A percentile compares a stretch with the other conserved stretches of the same genome.
These are phyloP conservation scores for Oryzias celebensis DNA, from an alignment of 2,113 vertebrate genomes.

Conservation along the genomic window DNA sequence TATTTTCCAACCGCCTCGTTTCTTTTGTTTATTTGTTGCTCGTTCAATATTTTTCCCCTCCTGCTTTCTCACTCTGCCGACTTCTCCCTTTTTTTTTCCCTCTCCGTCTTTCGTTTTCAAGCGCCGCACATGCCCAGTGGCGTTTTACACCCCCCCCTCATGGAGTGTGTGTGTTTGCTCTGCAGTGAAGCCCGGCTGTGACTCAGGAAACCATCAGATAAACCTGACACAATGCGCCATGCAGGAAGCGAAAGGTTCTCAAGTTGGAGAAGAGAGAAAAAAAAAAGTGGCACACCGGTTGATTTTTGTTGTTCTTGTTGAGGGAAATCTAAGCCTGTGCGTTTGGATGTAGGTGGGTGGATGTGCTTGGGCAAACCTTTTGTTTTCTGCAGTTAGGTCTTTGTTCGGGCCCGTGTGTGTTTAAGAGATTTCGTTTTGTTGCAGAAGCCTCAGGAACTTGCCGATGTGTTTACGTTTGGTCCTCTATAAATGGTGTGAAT, in stretches of 20 bases:
- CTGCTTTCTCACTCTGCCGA: conserved; percentile 26
- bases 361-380: conserved; percentile 63
- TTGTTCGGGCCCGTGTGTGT: conserved; percentile 37
- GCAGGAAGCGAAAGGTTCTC: conserved; percentile 65
- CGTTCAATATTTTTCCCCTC: conserved; percentile 38
- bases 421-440: conserved; percentile 42
- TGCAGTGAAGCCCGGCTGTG: conserved; percentile 64
- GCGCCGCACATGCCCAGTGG: conserved; percentile 58
- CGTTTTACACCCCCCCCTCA: conserved; percentile 30
- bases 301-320: conserved; percentile 34
- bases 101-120: conserved; percentile 29
- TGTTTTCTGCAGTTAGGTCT: conserved; percentile 50
- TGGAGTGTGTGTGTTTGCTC: conserved; percentile 22
- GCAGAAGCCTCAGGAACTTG: conserved; percentile 46
- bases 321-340: conserved; percentile 48
- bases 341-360: conserved; percentile 67
- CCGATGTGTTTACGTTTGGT: conserved; percentile 46
- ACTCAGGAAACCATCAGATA: conserved; percentile 71
- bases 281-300: conserved; percentile 20
- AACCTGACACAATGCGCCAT: conserved; percentile 60
- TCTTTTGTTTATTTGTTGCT: neutral
- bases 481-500: conserved; percentile 52
- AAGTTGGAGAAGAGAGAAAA: conserved; percentile 25
- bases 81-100: conserved; percentile 15
- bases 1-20: conserved; percentile 13